These are phyloP conservation scores for Alloscopus bannaensis DNA, from an alignment of 2,888 invertebrate genomes.

Conservation along the genomic window DNA sequence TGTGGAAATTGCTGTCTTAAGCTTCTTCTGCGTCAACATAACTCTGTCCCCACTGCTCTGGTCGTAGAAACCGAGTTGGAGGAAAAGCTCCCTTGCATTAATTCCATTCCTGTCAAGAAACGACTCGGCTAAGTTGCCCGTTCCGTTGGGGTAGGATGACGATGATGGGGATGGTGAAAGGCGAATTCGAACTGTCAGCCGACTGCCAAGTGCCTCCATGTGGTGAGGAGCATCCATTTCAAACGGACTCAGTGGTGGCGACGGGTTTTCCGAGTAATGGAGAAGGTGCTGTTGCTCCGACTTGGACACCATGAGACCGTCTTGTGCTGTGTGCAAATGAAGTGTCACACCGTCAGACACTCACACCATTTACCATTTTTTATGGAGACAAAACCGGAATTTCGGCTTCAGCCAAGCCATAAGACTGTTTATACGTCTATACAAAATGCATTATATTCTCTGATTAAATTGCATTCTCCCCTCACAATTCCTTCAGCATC, in stretches of 20 bases:
- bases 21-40: slow-evolving; percentile 57
- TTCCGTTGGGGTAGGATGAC: slow-evolving; percentile 30
- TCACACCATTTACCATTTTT: slow-evolving; percentile 49
- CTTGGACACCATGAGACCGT: slow-evolving; percentile 65
- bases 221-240: slow-evolving; percentile 69
- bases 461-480: no score
- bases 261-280: slow-evolving; percentile 43
- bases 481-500: no score
- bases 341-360: slow-evolving; percentile 57
- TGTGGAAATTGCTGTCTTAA: slow-evolving; percentile 50
- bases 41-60: slow-evolving; percentile 34
- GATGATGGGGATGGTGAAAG: slow-evolving; percentile 67
- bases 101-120: slow-evolving; percentile 26
- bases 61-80: slow-evolving; percentile 57
- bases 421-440: no score
- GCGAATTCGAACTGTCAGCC: slow-evolving; percentile 69
- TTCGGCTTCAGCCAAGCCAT: no score
- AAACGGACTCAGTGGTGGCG: slow-evolving; percentile 61
- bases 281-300: slow-evolving; percentile 51
- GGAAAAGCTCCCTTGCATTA: slow-evolving; percentile 54
- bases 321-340: slow-evolving; percentile 66
- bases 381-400: no score
- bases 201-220: slow-evolving; percentile 72
- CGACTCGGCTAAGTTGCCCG: no score
- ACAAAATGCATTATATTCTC: no score